Conservation (phyloP, 2,888 invertebrate species). For the Agonopterix heracliana region DNA sequence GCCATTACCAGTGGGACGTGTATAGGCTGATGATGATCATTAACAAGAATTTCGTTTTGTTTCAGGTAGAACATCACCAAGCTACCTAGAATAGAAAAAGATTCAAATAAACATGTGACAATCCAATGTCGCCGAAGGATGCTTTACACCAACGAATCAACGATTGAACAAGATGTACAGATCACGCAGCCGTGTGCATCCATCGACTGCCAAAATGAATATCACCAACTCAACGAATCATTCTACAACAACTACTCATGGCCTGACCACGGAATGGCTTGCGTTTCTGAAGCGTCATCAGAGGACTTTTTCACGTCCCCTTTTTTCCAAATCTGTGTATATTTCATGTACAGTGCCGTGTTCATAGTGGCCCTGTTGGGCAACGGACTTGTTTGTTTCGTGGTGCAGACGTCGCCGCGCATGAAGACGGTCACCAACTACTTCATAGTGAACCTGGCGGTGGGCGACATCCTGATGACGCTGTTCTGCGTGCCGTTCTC, state of each 20-base stretch:
- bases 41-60: neutral
- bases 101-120: slow-evolving; percentile 1
- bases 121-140: slow-evolving; percentile 3
- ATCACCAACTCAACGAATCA: neutral
- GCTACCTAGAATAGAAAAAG: neutral
- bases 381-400: slow-evolving; percentile 89
- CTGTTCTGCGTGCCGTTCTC: slow-evolving; percentile 94
- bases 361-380: slow-evolving; percentile 83
- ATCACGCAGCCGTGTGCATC: neutral
- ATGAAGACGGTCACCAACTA: slow-evolving; percentile 96
- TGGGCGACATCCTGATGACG: slow-evolving; percentile 94
- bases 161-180: neutral
- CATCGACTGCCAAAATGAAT: neutral
- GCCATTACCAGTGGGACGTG: no score
- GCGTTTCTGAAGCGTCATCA: slow-evolving; percentile 16
- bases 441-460: slow-evolving; percentile 92
- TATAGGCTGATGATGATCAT: no score
- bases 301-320: slow-evolving; percentile 49
- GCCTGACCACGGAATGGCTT: slow-evolving; percentile 2
- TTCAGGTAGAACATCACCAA: neutral
- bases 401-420: slow-evolving; percentile 87
- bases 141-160: slow-evolving; percentile 3
- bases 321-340: slow-evolving; percentile 80
- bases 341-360: slow-evolving; percentile 82
- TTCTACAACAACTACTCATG: slow-evolving; percentile 3